phyloP scores from a whole-genome alignment of 2,113 vertebrate genomes.

The Scolopax mira region DNA sequence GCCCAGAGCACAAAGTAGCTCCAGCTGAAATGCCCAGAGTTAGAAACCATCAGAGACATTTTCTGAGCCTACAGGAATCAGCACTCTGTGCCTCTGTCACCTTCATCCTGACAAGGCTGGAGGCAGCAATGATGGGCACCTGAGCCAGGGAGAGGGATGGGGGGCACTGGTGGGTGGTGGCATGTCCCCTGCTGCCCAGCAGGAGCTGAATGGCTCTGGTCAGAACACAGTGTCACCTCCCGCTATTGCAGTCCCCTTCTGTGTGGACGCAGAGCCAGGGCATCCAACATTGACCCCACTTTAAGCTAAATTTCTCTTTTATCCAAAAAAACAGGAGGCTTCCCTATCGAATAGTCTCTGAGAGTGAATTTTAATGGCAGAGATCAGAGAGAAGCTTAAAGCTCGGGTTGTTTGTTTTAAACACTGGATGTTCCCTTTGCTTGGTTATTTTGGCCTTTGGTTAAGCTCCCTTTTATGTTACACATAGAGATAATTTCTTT shows the following conservation, averaged over 20 bases:
- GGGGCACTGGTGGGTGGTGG: not conserved
- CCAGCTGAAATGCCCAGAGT: not conserved
- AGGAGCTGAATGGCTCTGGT: not conserved
- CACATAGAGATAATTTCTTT: constrained; percentile 7
- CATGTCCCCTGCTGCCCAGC: not conserved
- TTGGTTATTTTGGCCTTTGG: constrained; percentile 18
- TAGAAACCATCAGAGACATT: not conserved
- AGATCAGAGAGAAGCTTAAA: constrained; percentile 34
- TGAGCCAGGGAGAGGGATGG: not conserved
- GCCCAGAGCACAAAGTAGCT: not conserved
- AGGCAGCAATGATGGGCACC: not conserved
- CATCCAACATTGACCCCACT: not conserved
- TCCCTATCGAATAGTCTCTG: not conserved
- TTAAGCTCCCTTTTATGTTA: constrained; percentile 12
- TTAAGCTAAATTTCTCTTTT: not conserved
- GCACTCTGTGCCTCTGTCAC: not conserved
- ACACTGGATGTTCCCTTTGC: not conserved
- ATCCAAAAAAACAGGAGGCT: not conserved
- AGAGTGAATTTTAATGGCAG: constrained; percentile 24
- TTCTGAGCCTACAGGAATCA: not conserved
- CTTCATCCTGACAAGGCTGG: not conserved
- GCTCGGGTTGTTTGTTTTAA: not conserved
- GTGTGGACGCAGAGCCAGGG: not conserved
- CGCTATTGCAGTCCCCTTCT: not conserved
- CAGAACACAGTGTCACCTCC: not conserved